A percentile compares a stretch with the other conserved stretches of the same genome.
These are phyloP conservation scores for Cyaniris semiargus DNA, from an alignment of 2,888 invertebrate genomes.

Conservation along the genomic window DNA sequence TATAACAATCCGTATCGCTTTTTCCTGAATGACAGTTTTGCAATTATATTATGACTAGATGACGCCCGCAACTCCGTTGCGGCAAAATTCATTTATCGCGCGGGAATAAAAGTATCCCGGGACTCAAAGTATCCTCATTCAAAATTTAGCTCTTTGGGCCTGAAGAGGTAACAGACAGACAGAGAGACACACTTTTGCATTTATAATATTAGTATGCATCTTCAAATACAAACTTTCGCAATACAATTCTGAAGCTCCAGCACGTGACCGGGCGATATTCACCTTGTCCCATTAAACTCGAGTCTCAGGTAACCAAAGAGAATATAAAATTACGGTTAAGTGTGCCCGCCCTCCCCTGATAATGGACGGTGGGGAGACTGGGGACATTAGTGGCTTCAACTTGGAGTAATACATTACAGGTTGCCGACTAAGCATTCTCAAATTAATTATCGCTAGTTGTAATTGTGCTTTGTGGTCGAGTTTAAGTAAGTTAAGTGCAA, in stretches of 20 bases:
- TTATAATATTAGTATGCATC: too few species aligned
- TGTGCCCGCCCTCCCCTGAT: not conserved
- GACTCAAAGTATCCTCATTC: too few species aligned
- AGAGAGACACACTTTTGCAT: too few species aligned
- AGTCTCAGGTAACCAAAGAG: constrained; percentile 19
- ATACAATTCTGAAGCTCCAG: not conserved
- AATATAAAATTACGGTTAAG: constrained; percentile 18
- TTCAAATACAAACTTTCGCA: not conserved
- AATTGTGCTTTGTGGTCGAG: not conserved
- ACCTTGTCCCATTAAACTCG: not conserved
- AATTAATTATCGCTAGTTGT: not conserved
- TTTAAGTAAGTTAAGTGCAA: not conserved
- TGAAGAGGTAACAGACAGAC: too few species aligned
- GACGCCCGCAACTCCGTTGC: too few species aligned
- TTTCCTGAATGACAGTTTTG: too few species aligned
- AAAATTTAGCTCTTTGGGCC: too few species aligned
- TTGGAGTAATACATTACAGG: constrained; percentile 9
- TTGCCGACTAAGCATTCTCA: constrained; percentile 1
- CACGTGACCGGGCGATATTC: not conserved
- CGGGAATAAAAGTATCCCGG: too few species aligned
- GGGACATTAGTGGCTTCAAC: constrained; percentile 13
- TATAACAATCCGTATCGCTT: too few species aligned
- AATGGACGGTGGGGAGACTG: not conserved
- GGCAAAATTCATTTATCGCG: too few species aligned
- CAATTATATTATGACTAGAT: too few species aligned